A percentile compares a stretch with the other conserved stretches of the same genome.
These are phyloP conservation scores for Erebia aethiops DNA, from an alignment of 2,888 invertebrate species.

Conservation along the genomic window DNA sequence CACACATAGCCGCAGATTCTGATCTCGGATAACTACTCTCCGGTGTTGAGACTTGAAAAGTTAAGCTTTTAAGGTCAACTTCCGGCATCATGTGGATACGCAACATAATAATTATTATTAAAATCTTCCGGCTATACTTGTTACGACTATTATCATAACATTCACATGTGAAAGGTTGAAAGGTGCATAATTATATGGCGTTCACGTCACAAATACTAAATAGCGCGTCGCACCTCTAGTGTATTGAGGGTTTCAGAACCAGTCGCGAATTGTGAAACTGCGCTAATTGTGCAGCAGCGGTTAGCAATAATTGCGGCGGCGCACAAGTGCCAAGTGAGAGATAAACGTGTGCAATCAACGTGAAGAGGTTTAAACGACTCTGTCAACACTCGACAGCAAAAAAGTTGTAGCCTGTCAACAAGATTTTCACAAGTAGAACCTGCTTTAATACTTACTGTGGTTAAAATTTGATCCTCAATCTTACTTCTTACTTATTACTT, in stretches of 20 bases:
- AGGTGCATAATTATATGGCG: not conserved
- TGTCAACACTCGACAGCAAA: too few species aligned
- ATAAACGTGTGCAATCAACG: constrained; percentile 7
- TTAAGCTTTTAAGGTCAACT: not conserved
- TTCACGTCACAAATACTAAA: not conserved
- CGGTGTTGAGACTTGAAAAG: too few species aligned
- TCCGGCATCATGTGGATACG: not conserved
- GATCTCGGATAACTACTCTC: too few species aligned
- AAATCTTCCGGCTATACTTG: not conserved
- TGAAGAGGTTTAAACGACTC: not conserved
- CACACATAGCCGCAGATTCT: too few species aligned
- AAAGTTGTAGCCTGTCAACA: too few species aligned
- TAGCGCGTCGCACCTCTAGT: not conserved
- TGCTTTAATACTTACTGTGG: too few species aligned
- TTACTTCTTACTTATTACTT: too few species aligned
- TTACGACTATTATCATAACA: not conserved
- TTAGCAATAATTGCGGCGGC: not conserved
- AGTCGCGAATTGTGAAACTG: constrained; percentile 4
- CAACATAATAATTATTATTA: not conserved
- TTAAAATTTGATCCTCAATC: too few species aligned
- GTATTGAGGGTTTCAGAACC: not conserved
- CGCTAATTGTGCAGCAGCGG: not conserved
- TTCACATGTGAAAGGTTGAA: not conserved
- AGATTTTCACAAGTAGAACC: too few species aligned
- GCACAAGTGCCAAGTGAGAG: not conserved